Conservation (phyloP, 2,888 invertebrate genomes). For the Linyphia triangularis region DNA sequence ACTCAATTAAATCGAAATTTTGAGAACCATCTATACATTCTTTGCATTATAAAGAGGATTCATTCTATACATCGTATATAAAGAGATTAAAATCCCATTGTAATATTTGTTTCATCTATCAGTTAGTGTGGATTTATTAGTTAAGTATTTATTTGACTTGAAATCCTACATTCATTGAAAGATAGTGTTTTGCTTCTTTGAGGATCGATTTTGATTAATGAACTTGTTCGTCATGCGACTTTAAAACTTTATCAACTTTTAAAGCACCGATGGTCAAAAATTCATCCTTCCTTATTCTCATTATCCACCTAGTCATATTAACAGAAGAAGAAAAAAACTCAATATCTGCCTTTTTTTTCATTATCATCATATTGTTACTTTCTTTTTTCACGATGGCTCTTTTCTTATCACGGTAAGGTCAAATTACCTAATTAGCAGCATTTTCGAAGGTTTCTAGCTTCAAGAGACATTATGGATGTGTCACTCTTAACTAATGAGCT, state of each 20-base stretch:
- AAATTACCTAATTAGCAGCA: slow-evolving; percentile 53
- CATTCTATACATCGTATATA: too few relatives aligned
- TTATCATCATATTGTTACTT: slow-evolving; percentile 40
- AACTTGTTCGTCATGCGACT: neutral
- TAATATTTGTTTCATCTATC: too few relatives aligned
- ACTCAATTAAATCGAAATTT: too few relatives aligned
- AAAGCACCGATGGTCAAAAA: neutral
- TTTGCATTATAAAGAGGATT: too few relatives aligned
- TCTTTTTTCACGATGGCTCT: slow-evolving; percentile 9
- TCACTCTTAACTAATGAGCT: slow-evolving; percentile 45
- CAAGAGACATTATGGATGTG: slow-evolving; percentile 17
- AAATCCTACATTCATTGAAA: too few relatives aligned
- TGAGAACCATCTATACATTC: too few relatives aligned
- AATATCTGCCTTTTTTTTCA: slow-evolving; percentile 26
- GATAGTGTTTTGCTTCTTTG: too few relatives aligned
- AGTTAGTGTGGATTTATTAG: too few relatives aligned
- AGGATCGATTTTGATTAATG: too few relatives aligned
- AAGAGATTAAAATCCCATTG: too few relatives aligned
- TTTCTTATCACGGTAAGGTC: slow-evolving; percentile 41
- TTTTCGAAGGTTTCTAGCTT: slow-evolving; percentile 23
- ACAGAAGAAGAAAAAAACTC: neutral
- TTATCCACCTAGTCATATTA: slow-evolving; percentile 7
- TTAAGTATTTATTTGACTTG: too few relatives aligned
- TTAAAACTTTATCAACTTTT: neutral
- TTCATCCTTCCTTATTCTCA: neutral